Evolutionary conservation across 2,797 vertebrate genomes (phyloP).

Genomic region (Carduelis carduelis): DNA sequence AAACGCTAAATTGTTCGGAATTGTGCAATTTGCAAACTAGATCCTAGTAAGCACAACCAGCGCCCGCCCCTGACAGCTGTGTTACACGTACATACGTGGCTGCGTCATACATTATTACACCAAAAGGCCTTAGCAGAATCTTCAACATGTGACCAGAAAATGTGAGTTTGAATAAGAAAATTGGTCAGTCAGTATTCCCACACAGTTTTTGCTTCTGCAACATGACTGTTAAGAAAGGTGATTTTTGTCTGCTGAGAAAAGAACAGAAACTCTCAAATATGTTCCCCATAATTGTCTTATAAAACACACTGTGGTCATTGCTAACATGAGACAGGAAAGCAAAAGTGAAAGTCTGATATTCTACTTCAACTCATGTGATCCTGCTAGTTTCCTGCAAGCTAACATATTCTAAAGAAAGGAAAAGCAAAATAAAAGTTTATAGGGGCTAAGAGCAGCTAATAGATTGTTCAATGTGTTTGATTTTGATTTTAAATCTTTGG

Average conservation of each 20-base stretch:
- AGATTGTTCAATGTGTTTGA: background rate
- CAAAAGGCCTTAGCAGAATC: background rate
- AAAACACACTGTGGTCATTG: background rate
- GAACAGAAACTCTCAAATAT: background rate
- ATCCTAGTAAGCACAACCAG: background rate
- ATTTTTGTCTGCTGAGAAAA: background rate
- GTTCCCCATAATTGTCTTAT: background rate
- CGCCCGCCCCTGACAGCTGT: background rate
- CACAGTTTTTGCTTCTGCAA: background rate
- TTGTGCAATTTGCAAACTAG: background rate
- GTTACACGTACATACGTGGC: rapidly evolving
- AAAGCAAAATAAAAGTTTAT: background rate
- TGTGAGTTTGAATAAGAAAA: background rate
- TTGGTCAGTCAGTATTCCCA: background rate
- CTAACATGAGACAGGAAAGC: background rate
- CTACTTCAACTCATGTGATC: background rate
- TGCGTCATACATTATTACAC: background rate
- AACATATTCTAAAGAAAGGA: background rate
- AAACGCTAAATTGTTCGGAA: rapidly evolving
- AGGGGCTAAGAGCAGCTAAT: background rate
- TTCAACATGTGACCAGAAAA: background rate
- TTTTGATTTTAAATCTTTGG: background rate
- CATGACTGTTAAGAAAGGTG: background rate
- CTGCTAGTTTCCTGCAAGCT: background rate
- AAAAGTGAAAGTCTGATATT: background rate